Evolutionary conservation across 1,140 invertebrate genomes (phyloP).

Genomic region (Limonius californicus): DNA sequence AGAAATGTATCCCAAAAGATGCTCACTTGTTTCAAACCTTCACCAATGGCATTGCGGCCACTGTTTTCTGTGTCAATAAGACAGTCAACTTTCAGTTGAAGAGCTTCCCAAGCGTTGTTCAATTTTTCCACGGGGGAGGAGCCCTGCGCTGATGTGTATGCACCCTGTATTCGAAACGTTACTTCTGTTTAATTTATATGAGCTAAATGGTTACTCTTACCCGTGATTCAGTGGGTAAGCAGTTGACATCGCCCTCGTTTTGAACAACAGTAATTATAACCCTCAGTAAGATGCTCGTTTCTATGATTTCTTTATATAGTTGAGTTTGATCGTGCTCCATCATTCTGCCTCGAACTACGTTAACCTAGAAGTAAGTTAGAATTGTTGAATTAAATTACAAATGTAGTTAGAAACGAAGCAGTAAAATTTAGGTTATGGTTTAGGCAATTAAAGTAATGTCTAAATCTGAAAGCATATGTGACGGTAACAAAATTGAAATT

Average conservation of each 20-base stretch:
- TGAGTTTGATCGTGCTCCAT: constrained; percentile 80
- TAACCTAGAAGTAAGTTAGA: constrained; percentile 46
- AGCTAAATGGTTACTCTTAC: too few species aligned
- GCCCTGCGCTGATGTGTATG: constrained; percentile 59
- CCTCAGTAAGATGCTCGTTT: constrained; percentile 58
- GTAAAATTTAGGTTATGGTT: too few species aligned
- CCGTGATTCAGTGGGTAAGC: constrained; percentile 47
- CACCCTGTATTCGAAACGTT: too few species aligned
- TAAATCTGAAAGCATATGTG: too few species aligned
- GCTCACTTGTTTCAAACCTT: constrained; percentile 53
- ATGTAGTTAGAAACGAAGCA: too few species aligned
- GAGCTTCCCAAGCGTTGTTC: constrained; percentile 64
- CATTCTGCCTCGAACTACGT: constrained; percentile 64
- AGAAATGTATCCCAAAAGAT: too few species aligned
- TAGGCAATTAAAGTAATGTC: too few species aligned
- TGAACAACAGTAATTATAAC: constrained; percentile 63
- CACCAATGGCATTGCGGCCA: constrained; percentile 41
- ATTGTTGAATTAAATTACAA: too few species aligned
- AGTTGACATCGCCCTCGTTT: constrained; percentile 41
- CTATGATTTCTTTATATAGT: constrained; percentile 65
- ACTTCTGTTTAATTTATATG: too few species aligned
- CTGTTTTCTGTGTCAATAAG: constrained; percentile 57
- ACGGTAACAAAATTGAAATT: background rate
- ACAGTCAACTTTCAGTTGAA: constrained; percentile 68
- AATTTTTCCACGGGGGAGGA: constrained; percentile 67